These are phyloP conservation scores for Brassicogethes aeneus DNA, from an alignment of 2,888 invertebrate species.

Conservation along the genomic window DNA sequence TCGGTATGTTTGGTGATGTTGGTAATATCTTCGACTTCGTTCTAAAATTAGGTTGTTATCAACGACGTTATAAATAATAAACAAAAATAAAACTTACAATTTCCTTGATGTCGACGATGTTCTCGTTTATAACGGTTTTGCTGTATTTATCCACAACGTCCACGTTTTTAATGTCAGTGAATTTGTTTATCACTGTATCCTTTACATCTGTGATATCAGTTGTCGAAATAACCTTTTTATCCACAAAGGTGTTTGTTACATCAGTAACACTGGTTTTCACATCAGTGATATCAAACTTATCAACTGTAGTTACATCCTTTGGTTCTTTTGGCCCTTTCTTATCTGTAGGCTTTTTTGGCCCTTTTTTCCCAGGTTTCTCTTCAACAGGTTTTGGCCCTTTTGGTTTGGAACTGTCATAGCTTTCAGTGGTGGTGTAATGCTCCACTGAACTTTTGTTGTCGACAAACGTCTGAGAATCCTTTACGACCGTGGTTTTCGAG, in stretches of 20 bases:
- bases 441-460: constrained; percentile 27
- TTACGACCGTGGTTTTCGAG: constrained; percentile 25
- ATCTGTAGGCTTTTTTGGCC: constrained; percentile 7
- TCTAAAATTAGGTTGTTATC: constrained; percentile 24
- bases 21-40: constrained; percentile 38
- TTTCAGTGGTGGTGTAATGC: constrained; percentile 24
- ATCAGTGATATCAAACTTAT: constrained; percentile 14
- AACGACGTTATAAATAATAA: background rate
- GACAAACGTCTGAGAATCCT: constrained; percentile 26
- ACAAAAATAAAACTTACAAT: constrained; percentile 32
- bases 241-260: constrained; percentile 19
- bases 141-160: constrained; percentile 37
- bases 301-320: constrained; percentile 9
- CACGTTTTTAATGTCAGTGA: constrained; percentile 14
- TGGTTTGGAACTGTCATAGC: constrained; percentile 19
- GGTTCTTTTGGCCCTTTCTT: constrained; percentile 10
- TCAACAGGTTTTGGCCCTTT: constrained; percentile 13
- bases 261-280: constrained; percentile 14
- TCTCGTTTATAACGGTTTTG: constrained; percentile 48
- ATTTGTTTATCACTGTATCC: constrained; percentile 8
- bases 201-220: constrained; percentile 14
- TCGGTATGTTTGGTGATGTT: constrained; percentile 41
- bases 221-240: constrained; percentile 20
- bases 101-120: constrained; percentile 51
- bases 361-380: constrained; percentile 4